These are phyloP conservation scores for Diplazon laetatorius DNA, from an alignment of 2,888 invertebrate genomes.

Conservation along the genomic window DNA sequence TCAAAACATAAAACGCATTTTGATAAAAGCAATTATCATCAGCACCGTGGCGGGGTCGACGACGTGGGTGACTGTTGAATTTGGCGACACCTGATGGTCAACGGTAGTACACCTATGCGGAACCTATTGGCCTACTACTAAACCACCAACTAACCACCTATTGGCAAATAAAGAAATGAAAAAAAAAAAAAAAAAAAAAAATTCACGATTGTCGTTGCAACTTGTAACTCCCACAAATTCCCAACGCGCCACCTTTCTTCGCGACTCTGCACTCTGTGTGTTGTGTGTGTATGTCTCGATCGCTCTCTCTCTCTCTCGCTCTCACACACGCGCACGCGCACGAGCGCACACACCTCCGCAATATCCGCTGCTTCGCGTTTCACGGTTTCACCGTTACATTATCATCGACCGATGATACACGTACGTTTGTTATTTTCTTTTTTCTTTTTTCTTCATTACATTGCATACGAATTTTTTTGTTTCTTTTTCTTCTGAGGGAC, in stretches of 20 bases:
- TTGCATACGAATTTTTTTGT: neutral
- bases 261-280: neutral
- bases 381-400: conserved; percentile 19
- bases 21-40: conserved; percentile 65
- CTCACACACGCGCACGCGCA: neutral
- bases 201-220: neutral
- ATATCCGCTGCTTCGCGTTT: conserved; percentile 12
- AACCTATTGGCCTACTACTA: neutral
- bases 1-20: conserved; percentile 69
- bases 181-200: no score
- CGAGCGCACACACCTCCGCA: conserved; percentile 1
- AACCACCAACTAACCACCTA: neutral
- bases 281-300: no score
- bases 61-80: neutral
- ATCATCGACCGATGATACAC: neutral
- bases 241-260: conserved; percentile 3
- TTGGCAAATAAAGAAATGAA: neutral
- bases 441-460: no score
- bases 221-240: neutral
- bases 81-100: conserved; percentile 68
- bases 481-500: neutral
- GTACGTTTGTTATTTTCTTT: conserved; percentile 11
- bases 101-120: conserved; percentile 47
- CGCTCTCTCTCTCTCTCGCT: neutral
- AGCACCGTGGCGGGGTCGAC: conserved; percentile 70